A percentile compares a stretch with the other conserved stretches of the same genome.
phyloP scores from a whole-genome alignment of 1,140 invertebrate species.

The Dinoponera quadriceps region DNA sequence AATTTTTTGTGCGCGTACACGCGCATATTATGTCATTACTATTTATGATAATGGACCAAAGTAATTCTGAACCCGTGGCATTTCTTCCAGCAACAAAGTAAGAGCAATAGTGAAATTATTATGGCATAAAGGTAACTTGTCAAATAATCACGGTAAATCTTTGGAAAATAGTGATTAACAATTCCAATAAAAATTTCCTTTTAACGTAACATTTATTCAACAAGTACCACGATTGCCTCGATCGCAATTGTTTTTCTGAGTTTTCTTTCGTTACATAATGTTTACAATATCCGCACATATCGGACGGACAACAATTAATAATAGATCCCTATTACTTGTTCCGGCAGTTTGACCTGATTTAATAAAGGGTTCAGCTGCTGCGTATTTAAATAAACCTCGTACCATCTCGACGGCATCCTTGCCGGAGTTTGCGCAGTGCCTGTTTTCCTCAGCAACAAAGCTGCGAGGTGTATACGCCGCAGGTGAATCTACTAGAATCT shows the following conservation, averaged over 20 bases:
- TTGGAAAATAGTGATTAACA: background rate
- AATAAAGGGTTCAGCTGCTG: conserved; percentile 35
- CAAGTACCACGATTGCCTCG: background rate
- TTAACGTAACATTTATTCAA: background rate
- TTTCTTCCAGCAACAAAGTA: background rate
- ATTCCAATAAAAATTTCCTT: background rate
- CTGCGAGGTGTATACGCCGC: conserved; percentile 36
- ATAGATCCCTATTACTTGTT: conserved; percentile 50
- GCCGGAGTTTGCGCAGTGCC: conserved; percentile 42
- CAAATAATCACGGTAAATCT: background rate
- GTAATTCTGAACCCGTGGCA: background rate
- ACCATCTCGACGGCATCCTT: conserved; percentile 21
- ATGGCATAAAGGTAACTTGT: background rate
- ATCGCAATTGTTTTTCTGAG: background rate
- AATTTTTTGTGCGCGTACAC: no score
- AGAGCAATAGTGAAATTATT: conserved; percentile 3
- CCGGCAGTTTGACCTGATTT: conserved; percentile 52
- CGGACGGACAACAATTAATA: conserved; percentile 43
- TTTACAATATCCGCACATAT: background rate
- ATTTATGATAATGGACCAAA: background rate
- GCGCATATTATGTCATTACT: background rate
- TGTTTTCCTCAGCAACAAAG: conserved; percentile 35
- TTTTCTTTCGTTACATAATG: conserved; percentile 16
- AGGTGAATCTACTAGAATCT: conserved; percentile 49
- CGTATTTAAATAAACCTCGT: conserved; percentile 44